phyloP scores from a whole-genome alignment of 2,797 vertebrate species.

The Bucorvus abyssinicus region DNA sequence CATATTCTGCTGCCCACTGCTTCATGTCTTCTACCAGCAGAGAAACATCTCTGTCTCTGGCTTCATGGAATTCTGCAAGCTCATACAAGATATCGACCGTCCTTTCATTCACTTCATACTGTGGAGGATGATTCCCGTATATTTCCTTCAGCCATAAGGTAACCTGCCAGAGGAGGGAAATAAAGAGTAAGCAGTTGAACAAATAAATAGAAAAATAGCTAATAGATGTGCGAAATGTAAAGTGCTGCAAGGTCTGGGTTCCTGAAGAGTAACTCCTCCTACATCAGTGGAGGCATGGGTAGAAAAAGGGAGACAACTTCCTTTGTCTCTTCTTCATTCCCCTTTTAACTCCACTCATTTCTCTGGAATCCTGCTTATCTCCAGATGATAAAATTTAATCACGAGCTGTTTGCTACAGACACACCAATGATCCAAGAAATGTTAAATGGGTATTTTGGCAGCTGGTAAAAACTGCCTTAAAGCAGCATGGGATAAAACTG shows the following conservation, averaged over 20 bases:
- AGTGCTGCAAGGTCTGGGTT: neutral
- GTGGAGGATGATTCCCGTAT: conserved; percentile 74
- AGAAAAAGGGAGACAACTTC: neutral
- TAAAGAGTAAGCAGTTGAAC: neutral
- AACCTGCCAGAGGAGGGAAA: conserved; percentile 71
- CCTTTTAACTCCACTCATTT: too few relatives aligned
- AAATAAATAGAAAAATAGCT: neutral
- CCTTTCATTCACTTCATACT: conserved; percentile 79
- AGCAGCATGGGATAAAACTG: too few relatives aligned
- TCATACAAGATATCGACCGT: conserved; percentile 81
- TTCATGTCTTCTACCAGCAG: conserved; percentile 79
- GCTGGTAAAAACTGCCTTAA: too few relatives aligned
- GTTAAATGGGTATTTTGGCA: too few relatives aligned
- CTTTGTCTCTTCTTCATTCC: neutral
- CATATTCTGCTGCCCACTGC: too few relatives aligned
- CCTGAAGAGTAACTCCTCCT: neutral
- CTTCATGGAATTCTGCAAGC: conserved; percentile 73
- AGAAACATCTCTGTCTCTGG: conserved; percentile 73
- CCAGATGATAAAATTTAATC: too few relatives aligned
- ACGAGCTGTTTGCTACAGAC: too few relatives aligned
- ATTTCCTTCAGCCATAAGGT: conserved; percentile 80
- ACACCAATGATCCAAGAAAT: too few relatives aligned
- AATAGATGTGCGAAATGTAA: neutral
- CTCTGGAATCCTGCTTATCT: too few relatives aligned
- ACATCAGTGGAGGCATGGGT: neutral